phyloP scores from a whole-genome alignment of 2,797 vertebrate genomes.

The Steatocranus sp. region DNA sequence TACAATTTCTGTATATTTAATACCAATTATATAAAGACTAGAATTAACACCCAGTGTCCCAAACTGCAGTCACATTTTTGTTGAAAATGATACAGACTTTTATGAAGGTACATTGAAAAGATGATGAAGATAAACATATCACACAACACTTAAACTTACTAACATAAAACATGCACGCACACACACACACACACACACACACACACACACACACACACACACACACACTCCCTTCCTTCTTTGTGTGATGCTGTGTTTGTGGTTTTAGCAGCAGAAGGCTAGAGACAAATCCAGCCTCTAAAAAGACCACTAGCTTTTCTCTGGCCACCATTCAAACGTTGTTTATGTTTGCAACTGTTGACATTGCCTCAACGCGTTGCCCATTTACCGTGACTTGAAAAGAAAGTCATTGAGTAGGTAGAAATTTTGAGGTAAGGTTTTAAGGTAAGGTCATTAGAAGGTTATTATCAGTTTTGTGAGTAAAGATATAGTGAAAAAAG shows the following conservation, averaged over 20 bases:
- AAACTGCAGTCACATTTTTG: slow-evolving; percentile 38
- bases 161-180: slow-evolving; percentile 11
- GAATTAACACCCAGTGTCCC: slow-evolving; percentile 13
- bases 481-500: not conserved
- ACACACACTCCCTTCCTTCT: slow-evolving; percentile 64
- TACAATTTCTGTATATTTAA: not conserved
- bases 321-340: slow-evolving; percentile 47
- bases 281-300: slow-evolving; percentile 85
- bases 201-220: slow-evolving; percentile 61
- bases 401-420: slow-evolving; percentile 1
- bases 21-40: not conserved
- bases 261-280: slow-evolving; percentile 74
- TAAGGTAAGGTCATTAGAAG: slow-evolving; percentile 12
- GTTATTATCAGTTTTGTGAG: slow-evolving; percentile 4
- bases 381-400: slow-evolving; percentile 2
- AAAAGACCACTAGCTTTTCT: slow-evolving; percentile 61
- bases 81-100: slow-evolving; percentile 50
- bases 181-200: slow-evolving; percentile 39
- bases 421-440: not conserved
- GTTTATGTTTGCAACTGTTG: slow-evolving; percentile 17
- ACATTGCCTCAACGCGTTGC: slow-evolving; percentile 19
- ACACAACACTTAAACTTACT: not conserved
- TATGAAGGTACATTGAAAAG: not conserved
- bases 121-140: slow-evolving; percentile 19
- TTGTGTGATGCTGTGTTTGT: slow-evolving; percentile 74